Conservation (phyloP, 2,797 vertebrate species). For the Champsocephalus esox region DNA sequence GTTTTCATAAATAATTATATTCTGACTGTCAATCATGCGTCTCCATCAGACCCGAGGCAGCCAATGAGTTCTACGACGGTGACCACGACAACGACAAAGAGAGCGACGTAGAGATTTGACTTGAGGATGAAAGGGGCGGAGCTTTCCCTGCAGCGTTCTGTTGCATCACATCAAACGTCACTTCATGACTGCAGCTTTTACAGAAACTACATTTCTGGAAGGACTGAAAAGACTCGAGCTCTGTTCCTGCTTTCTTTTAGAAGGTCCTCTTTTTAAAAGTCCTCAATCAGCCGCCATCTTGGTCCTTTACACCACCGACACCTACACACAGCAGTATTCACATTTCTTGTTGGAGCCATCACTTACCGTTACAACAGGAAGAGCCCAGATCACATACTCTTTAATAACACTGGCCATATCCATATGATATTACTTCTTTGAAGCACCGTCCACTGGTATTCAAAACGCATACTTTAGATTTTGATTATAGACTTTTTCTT, state of each 20-base stretch:
- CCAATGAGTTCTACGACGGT: slow-evolving; percentile 96
- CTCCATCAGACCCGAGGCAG: slow-evolving; percentile 90
- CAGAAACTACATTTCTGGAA: slow-evolving; percentile 5
- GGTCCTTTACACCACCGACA: not conserved
- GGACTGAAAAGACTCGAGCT: slow-evolving; percentile 21
- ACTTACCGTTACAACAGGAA: not conserved
- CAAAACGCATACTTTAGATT: not conserved
- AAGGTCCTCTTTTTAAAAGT: not conserved
- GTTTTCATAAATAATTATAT: no score
- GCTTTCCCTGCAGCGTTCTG: not conserved
- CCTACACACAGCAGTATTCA: not conserved
- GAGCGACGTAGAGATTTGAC: slow-evolving; percentile 97
- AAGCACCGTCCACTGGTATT: not conserved
- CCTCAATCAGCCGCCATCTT: not conserved
- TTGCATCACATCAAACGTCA: not conserved
- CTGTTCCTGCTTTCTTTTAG: not conserved
- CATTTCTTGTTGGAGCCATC: not conserved
- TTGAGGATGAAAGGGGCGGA: not conserved
- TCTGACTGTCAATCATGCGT: not conserved
- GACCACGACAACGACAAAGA: slow-evolving; percentile 99
- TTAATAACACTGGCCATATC: not conserved
- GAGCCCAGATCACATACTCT: not conserved
- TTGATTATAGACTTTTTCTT: not conserved
- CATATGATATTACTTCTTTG: not conserved
- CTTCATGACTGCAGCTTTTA: not conserved